These are phyloP conservation scores for Ennomos quercinarius DNA, from an alignment of 2,888 invertebrate species.

Conservation along the genomic window DNA sequence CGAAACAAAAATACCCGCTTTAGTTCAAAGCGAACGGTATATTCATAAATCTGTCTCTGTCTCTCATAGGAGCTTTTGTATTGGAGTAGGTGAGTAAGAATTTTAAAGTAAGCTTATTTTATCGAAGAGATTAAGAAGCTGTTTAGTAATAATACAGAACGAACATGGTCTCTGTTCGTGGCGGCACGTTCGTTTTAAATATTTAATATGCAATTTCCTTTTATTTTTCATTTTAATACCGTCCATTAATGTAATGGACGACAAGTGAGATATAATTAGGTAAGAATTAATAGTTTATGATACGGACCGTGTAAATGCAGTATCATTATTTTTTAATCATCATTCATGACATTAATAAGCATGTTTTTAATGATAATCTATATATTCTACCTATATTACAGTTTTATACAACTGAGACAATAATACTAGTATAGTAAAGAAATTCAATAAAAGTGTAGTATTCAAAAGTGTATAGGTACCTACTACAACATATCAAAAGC, in stretches of 20 bases:
- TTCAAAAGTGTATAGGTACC: too few species aligned
- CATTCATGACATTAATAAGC: neutral
- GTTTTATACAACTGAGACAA: too few species aligned
- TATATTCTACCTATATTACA: too few species aligned
- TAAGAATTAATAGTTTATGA: conserved; percentile 62
- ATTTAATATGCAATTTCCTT: conserved; percentile 82
- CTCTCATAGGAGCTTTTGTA: conserved; percentile 47
- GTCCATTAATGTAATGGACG: conserved; percentile 64
- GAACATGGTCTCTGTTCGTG: conserved; percentile 78
- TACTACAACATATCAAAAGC: neutral
- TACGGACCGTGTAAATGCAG: conserved; percentile 44
- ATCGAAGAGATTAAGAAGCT: conserved; percentile 78
- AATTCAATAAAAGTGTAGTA: too few species aligned
- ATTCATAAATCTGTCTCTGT: conserved; percentile 55
- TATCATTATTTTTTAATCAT: conserved; percentile 6
- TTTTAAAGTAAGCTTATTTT: conserved; percentile 52
- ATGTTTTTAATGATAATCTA: neutral
- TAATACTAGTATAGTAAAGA: neutral
- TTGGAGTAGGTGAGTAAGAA: conserved; percentile 60
- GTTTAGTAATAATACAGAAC: conserved; percentile 80
- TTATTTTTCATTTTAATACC: conserved; percentile 58
- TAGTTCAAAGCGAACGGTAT: conserved; percentile 44
- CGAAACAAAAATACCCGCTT: conserved; percentile 61
- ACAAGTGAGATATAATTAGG: conserved; percentile 68
- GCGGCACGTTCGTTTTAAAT: conserved; percentile 79